Conservation (phyloP, 2,113 vertebrate genomes). For the Salvelinus fontinalis region DNA sequence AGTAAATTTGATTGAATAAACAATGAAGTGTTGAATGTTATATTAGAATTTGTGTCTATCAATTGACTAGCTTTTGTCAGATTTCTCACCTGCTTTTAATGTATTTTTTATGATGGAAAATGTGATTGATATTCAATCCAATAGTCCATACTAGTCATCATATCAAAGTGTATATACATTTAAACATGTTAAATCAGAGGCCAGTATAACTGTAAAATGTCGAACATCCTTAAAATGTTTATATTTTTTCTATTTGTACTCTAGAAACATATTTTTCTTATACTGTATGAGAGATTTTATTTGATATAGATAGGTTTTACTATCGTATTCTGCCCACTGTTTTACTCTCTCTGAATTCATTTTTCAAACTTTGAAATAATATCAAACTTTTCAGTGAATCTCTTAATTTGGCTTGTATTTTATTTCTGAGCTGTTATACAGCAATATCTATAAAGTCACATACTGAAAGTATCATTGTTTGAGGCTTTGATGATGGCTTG, state of each 20-base stretch:
- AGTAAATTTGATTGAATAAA: constrained; percentile 9
- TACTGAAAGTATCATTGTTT: neutral
- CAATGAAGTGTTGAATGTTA: constrained; percentile 31
- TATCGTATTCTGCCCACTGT: constrained; percentile 51
- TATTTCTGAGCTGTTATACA: neutral
- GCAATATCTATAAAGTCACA: neutral
- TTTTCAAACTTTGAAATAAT: constrained; percentile 35
- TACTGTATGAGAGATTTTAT: neutral
- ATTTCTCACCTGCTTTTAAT: neutral
- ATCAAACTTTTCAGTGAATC: constrained; percentile 46
- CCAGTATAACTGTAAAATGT: neutral
- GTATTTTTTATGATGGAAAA: neutral
- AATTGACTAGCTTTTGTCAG: neutral
- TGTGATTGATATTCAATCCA: neutral
- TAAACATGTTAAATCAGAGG: neutral
- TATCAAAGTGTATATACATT: neutral
- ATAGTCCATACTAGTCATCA: neutral
- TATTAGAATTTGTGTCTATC: neutral
- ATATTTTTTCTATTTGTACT: neutral
- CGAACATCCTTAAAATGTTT: neutral
- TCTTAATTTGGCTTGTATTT: neutral
- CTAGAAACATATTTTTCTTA: constrained; percentile 1
- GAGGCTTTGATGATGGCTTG: neutral
- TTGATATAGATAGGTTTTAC: constrained; percentile 77
- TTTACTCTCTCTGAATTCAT: constrained; percentile 2